Base-by-base conservation (phyloP, 2,797 vertebrate species). In the Botia almorhae region DNA sequence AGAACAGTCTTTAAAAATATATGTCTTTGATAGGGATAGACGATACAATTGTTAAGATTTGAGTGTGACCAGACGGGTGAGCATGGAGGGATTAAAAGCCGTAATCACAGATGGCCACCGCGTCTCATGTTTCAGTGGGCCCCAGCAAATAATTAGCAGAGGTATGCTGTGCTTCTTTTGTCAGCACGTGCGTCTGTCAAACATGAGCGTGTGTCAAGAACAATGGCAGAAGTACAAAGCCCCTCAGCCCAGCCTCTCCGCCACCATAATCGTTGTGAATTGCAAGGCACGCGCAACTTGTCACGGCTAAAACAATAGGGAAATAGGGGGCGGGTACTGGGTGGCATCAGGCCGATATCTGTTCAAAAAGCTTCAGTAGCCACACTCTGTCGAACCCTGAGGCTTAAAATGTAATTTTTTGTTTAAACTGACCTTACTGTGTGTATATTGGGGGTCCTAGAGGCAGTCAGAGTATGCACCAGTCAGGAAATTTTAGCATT, bases 81-180 rank as follows among this genome's bases (percentile, higher is more conserved):
- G 83, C 84, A 85, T 78, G 79, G 68, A 68, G 16, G 89, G 92
- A 93, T 93, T 89, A 91, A 89, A 90, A 87, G 90, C 90, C 89
- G 78, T 82, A 89, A 92, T 90, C 93, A 93, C 94, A 95, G 94
- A 95, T 95, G 94, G 94, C 83, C 85, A 87, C 87, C 86, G 87
- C 85, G 88, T 91, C 92, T 92, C 89, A 89, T 91, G 92, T 93
- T 93, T 93, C 91, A 93, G 86, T 80, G 81, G 83, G 87, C 56
- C 89, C 16, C 74, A 17, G 36, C 88, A 90, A 90, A 93, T 90
- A 93, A 94, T 91, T 91, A 89, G 91, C 91, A 91, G 90, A 87
- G 87, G 91, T 91, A 87, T 91, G 84, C 88, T 83, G 85, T 74
- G 65, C 78, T 87, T 81, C 88, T 91, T 89, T 92, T 92, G 91